These are phyloP conservation scores for Halocaridina rubra DNA, from an alignment of 2,888 invertebrate genomes.

Conservation along the genomic window DNA sequence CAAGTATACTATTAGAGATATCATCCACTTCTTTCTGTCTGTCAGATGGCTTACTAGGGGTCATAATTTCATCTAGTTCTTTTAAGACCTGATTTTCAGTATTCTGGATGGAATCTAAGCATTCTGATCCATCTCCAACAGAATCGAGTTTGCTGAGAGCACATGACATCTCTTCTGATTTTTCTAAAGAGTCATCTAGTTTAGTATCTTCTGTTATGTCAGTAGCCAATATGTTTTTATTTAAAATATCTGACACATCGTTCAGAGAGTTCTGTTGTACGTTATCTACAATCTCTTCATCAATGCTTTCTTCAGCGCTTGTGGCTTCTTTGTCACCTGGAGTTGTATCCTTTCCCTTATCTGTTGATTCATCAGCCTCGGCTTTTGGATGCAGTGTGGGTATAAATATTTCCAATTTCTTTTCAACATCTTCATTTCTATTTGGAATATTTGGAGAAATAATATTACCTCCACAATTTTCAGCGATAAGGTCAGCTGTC, in stretches of 20 bases:
- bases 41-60: neutral
- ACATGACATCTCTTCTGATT: neutral
- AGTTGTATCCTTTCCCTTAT: slow-evolving; percentile 26
- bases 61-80: neutral
- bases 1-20: slow-evolving; percentile 35
- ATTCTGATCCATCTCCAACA: neutral
- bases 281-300: slow-evolving; percentile 33
- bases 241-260: neutral
- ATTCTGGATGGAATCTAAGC: neutral
- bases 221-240: neutral
- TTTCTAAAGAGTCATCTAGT: neutral
- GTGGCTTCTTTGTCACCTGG: slow-evolving; percentile 23
- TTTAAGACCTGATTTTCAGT: neutral
- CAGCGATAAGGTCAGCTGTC: neutral
- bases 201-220: neutral
- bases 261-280: neutral
- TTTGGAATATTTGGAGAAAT: neutral
- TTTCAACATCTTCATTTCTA: neutral
- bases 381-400: slow-evolving; percentile 9
- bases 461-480: neutral
- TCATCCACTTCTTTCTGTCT: slow-evolving; percentile 42
- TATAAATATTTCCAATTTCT: slow-evolving; percentile 44
- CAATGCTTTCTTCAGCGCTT: slow-evolving; percentile 29
- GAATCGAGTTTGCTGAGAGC: neutral
- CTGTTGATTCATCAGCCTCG: slow-evolving; percentile 21